These are phyloP conservation scores for Muntiacus reevesi DNA, from an alignment of 2,113 vertebrate species.

Conservation along the genomic window DNA sequence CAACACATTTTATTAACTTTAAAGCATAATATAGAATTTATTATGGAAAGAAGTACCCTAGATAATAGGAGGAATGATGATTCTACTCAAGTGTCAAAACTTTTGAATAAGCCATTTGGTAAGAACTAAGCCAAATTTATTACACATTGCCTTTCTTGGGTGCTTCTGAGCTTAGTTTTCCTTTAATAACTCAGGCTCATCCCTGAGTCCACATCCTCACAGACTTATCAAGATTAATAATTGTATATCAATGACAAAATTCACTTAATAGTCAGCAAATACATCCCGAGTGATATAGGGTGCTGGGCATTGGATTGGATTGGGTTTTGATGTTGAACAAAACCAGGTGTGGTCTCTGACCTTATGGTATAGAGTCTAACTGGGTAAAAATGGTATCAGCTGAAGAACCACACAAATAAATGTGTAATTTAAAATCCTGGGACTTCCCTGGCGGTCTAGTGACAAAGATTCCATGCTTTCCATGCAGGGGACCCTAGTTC, in stretches of 20 bases:
- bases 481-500: background rate
- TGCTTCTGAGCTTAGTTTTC: background rate
- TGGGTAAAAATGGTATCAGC: background rate
- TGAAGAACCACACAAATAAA: background rate
- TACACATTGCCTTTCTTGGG: background rate
- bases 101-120: background rate
- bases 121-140: background rate
- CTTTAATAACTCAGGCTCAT: slow-evolving; percentile 1
- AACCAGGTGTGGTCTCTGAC: background rate
- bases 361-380: background rate
- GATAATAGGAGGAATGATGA: background rate
- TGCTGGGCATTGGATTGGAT: background rate
- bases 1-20: background rate
- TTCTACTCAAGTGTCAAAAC: background rate
- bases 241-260: background rate
- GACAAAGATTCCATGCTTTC: background rate
- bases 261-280: background rate
- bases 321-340: background rate
- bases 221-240: background rate
- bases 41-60: background rate
- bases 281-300: background rate
- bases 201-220: background rate
- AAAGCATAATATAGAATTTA: background rate
- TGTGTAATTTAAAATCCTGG: background rate
- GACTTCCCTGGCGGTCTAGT: background rate